phyloP scores from a whole-genome alignment of 2,113 vertebrate species.

The Pterocles burchelli region DNA sequence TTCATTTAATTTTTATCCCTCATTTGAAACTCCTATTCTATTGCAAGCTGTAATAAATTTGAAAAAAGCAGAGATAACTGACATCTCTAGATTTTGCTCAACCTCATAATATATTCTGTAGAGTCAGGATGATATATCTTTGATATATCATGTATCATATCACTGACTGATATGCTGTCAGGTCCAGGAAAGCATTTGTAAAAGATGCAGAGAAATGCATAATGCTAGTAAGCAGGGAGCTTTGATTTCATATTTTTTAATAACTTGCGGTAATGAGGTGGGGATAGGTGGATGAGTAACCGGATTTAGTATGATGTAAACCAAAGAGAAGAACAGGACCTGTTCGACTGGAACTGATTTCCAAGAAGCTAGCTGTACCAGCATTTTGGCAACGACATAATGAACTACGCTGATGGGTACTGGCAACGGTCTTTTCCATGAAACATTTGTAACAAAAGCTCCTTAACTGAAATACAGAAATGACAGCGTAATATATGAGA shows the following conservation, averaged over 20 bases:
- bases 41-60: not conserved
- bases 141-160: not conserved
- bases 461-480: not conserved
- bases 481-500: not conserved
- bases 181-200: not conserved
- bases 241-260: not conserved
- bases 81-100: not conserved
- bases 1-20: slow-evolving; percentile 1
- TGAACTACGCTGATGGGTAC: not conserved
- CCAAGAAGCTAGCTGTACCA: not conserved
- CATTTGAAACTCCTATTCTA: not conserved
- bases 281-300: not conserved
- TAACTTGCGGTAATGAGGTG: not conserved
- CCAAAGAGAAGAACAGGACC: not conserved
- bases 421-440: not conserved
- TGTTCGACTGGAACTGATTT: not conserved
- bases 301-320: not conserved
- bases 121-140: not conserved
- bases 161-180: not conserved
- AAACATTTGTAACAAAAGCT: not conserved
- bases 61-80: not conserved
- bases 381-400: not conserved
- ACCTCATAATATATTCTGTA: not conserved
- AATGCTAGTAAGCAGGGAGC: not conserved
- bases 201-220: not conserved